Evolutionary conservation across 2,888 invertebrate species (phyloP), one percentile per base, ranked within the genome.

Genomic region (Orthosia incerta): DNA sequence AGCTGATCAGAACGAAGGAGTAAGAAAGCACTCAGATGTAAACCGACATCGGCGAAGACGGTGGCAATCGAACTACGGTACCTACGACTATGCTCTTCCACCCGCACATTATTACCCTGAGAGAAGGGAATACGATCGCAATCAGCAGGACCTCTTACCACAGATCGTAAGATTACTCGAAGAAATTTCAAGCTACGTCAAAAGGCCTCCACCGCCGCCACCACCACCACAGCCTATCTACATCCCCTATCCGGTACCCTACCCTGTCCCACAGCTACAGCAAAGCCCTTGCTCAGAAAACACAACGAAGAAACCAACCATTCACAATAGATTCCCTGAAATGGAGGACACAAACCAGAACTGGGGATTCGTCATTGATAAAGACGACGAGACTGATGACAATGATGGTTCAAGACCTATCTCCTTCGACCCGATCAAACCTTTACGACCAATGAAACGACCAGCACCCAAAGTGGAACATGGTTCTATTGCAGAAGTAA

Each of bases 181-280:
- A 67, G 95, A 95, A 61, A 91, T 95, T 71, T 87, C 92, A 2
- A 71, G 74, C 16, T 89, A 90, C 51, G 73, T 94, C 18, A 91
- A 83, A 71, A 88, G 90, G 20, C 90, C 91, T 0, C 90, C 88
- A 7, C 82, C 85, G 0, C 88, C 87, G 0, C 88, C 91, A 1
- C 89, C 87, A 1, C 88, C 90, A n/a, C 93, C 93, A 2, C 94
- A 94, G 67, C 93, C 93, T 4, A 91, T 95, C 69, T 95, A 95
- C 84, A 87, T 95, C 46, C 94, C 92, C 1, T 94, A 94, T 70
- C 92, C 94, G 4, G 88, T 95, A 13, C 89, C 91, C 4, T 91
- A 91, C 62, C 90, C 91, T 11, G 81, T 92, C 0, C 89, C 87
- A 12, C 91, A 90, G 63, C 82, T 87, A 11, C 91, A 90, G 63